A percentile compares a stretch with the other conserved stretches of the same genome.
These are phyloP conservation scores for Meliscaeva auricollis DNA, from an alignment of 2,888 invertebrate genomes.

Conservation along the genomic window DNA sequence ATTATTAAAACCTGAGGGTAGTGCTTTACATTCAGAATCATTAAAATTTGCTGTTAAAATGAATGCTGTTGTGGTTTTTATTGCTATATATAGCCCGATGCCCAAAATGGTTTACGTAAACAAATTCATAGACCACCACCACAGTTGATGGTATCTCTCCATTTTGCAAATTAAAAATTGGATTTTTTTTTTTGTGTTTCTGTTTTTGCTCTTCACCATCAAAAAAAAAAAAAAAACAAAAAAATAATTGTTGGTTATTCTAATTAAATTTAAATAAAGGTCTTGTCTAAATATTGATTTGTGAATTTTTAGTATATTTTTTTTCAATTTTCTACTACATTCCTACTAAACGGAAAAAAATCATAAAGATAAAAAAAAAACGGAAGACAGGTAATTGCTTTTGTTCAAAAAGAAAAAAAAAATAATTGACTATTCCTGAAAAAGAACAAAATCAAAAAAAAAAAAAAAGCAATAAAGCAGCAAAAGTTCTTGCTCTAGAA, in stretches of 20 bases:
- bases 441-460: background rate
- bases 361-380: too few relatives aligned
- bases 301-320: background rate
- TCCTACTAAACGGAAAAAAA: background rate
- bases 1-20: constrained; percentile 32
- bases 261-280: constrained; percentile 19
- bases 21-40: constrained; percentile 52
- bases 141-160: background rate
- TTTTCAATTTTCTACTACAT: background rate
- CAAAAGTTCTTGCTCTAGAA: background rate
- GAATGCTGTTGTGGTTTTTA: constrained; percentile 52
- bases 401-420: background rate
- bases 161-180: background rate
- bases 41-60: constrained; percentile 62
- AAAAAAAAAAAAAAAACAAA: background rate
- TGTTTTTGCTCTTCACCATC: background rate
- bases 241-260: background rate
- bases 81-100: too few relatives aligned
- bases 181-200: too few relatives aligned
- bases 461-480: too few relatives aligned
- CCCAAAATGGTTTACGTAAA: background rate
- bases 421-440: background rate
- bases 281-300: constrained; percentile 28
- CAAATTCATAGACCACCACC: constrained; percentile 8
- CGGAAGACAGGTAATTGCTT: too few relatives aligned